Base-by-base conservation (phyloP, 2,888 invertebrate species). In the Selenia dentaria region DNA sequence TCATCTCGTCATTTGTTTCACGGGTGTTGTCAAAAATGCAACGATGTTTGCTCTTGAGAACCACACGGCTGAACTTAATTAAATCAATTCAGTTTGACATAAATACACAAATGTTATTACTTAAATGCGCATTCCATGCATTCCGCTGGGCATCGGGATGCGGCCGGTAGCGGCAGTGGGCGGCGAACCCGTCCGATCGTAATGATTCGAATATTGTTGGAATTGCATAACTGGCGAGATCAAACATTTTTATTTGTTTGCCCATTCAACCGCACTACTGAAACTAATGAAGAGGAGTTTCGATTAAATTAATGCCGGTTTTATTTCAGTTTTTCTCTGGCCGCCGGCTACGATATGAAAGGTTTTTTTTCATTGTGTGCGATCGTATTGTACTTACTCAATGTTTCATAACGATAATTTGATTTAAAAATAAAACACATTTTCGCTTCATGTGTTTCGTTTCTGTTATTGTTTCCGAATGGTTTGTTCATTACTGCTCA, bases 191-290 rank as follows among this genome's bases (percentile, higher is more conserved):
- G 64, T 53, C 62, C 77, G 60, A 70, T 79, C 74, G 79, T 79
- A 79, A 82, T 80, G 73, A 83, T 78, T 82, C 78, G 73, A 81
- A 83, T 83, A 83, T 78, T 75, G 73, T 62, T 79, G 70, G 71
- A 67, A 76, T 75, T 77, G 79, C 78, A 82, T 80, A 83, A 78
- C 79, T 51, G 75, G 74, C 64, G 75, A 80, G 84, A 87, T 88
- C 86, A 86, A 86, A 84, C 82, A 85, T 84, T 86, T 85, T 84
- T 86, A 86, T 86, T 85, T 85, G 83, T 81, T 82, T 87, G 81
- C 78, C 74, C 82, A 81, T 69, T 83, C 81, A 79, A 81, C 86
- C 85, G 80, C 79, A 80, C 74, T 70, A 68, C 73, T 83, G 82
- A 74, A 85, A 85, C 85, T 87, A 88, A 87, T 88, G 86, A 88